Percentiles rank a stretch among this genome's conserved stretches.
phyloP scores from a whole-genome alignment of 1,140 invertebrate species.

The Telenomus remus region DNA sequence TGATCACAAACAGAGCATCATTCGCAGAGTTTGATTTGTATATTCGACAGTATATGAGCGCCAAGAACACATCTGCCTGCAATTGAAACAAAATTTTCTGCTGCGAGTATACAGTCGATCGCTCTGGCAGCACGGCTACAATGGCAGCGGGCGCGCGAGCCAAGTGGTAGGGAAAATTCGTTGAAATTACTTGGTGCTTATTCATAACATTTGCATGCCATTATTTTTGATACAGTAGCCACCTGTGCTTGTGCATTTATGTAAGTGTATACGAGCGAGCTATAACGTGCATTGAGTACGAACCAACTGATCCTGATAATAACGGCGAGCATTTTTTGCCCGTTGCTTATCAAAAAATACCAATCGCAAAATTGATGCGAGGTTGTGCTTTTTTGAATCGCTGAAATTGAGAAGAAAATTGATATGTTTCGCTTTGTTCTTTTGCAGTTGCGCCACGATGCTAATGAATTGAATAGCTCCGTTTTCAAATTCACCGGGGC shows the following conservation, averaged over 20 bases:
- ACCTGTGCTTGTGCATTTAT: constrained; percentile 45
- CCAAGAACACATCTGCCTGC: constrained; percentile 23
- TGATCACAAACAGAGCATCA: too few relatives aligned
- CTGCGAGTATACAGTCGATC: constrained; percentile 56
- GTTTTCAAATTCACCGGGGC: not conserved
- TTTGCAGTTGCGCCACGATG: not conserved
- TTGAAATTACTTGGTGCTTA: constrained; percentile 69
- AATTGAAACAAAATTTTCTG: constrained; percentile 41
- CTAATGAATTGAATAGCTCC: constrained; percentile 1
- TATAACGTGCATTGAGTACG: constrained; percentile 26
- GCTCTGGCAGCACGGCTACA: constrained; percentile 42
- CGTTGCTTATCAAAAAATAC: constrained; percentile 11
- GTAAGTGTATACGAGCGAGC: constrained; percentile 15
- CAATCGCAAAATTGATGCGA: not conserved
- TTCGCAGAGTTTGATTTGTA: constrained; percentile 30
- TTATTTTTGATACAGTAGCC: constrained; percentile 65
- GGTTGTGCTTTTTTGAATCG: not conserved
- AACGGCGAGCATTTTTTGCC: constrained; percentile 11
- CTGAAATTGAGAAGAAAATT: constrained; percentile 6
- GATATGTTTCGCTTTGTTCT: constrained; percentile 4
- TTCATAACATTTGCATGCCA: constrained; percentile 71
- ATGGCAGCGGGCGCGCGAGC: constrained; percentile 36
- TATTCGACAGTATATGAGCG: constrained; percentile 24
- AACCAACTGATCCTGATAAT: constrained; percentile 19
- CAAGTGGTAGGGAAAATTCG: constrained; percentile 62